Percentiles rank a stretch among this genome's conserved stretches.
These are phyloP conservation scores for Hoplostethus mediterraneus DNA, from an alignment of 2,797 vertebrate species.

Conservation along the genomic window DNA sequence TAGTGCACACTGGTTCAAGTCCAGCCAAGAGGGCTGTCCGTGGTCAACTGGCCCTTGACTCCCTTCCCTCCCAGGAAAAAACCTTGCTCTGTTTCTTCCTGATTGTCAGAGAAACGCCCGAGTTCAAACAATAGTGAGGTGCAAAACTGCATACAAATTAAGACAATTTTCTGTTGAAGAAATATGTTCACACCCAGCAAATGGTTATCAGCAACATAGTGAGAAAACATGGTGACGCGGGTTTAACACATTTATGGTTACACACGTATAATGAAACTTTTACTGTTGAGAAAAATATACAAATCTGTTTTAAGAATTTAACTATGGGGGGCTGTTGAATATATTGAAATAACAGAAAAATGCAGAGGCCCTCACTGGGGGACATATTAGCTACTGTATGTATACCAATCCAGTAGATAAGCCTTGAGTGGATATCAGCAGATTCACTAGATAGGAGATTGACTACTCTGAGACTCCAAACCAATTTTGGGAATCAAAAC, in stretches of 20 bases:
- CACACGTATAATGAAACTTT: too few species aligned
- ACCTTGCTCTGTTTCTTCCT: slow-evolving; percentile 70
- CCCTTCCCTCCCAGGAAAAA: slow-evolving; percentile 71
- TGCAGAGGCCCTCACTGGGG: too few species aligned
- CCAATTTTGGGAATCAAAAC: too few species aligned
- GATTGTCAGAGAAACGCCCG: slow-evolving; percentile 75
- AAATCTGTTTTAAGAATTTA: too few species aligned
- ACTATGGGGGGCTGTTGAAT: too few species aligned
- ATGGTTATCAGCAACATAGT: slow-evolving; percentile 24
- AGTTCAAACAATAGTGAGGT: slow-evolving; percentile 62
- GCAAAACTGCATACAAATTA: slow-evolving; percentile 33
- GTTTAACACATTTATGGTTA: background rate
- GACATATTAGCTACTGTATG: too few species aligned
- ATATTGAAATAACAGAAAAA: too few species aligned
- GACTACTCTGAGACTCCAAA: too few species aligned
- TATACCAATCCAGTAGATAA: too few species aligned
- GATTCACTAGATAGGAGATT: too few species aligned
- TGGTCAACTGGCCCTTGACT: slow-evolving; percentile 60
- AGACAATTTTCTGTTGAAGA: slow-evolving; percentile 39
- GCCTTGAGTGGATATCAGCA: too few species aligned
- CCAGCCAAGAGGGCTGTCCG: slow-evolving; percentile 32
- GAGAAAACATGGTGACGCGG: slow-evolving; percentile 8
- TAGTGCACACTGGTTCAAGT: slow-evolving; percentile 40
- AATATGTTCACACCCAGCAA: slow-evolving; percentile 46
- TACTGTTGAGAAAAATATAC: background rate